Evolutionary conservation across 2,888 invertebrate species (phyloP).

Genomic region (Hydroisotoma schaefferi): DNA sequence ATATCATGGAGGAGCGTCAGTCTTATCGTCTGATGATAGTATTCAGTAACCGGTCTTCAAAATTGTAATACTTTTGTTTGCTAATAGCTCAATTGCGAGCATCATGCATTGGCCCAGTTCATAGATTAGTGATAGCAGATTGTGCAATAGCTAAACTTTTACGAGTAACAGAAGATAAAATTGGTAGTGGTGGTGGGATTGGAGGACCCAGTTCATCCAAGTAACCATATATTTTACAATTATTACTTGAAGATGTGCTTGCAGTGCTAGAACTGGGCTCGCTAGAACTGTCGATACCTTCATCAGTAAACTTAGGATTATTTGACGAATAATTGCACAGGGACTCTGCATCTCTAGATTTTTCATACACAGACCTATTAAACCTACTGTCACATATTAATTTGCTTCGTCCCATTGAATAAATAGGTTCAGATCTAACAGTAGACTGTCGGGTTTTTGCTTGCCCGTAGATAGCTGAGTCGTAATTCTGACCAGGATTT

Average conservation of each 20-base stretch:
- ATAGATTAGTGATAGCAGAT: too few species aligned
- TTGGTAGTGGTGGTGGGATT: conserved; percentile 47
- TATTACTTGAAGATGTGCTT: not conserved
- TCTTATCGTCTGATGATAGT: too few species aligned
- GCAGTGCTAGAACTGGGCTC: not conserved
- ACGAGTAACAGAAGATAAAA: conserved; percentile 43
- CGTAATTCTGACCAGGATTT: not conserved
- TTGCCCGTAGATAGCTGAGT: conserved; percentile 10
- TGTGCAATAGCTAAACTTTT: conserved; percentile 12
- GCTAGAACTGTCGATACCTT: not conserved
- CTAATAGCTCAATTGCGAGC: too few species aligned
- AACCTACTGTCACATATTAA: not conserved
- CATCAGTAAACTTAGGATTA: conserved; percentile 8
- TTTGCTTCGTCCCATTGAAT: conserved; percentile 9
- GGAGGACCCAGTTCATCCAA: conserved; percentile 36
- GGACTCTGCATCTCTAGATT: conserved; percentile 1
- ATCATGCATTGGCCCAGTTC: too few species aligned
- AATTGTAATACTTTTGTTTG: too few species aligned
- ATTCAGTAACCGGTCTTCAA: too few species aligned
- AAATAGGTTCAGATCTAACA: conserved; percentile 9
- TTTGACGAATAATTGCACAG: not conserved
- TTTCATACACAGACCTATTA: conserved; percentile 11
- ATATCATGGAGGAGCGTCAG: too few species aligned
- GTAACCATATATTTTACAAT: conserved; percentile 6
- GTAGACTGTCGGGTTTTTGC: not conserved